Evolutionary conservation across 1,140 invertebrate species (phyloP), one percentile per base, ranked within the genome.

Genomic region (Solenopsis fugax): DNA sequence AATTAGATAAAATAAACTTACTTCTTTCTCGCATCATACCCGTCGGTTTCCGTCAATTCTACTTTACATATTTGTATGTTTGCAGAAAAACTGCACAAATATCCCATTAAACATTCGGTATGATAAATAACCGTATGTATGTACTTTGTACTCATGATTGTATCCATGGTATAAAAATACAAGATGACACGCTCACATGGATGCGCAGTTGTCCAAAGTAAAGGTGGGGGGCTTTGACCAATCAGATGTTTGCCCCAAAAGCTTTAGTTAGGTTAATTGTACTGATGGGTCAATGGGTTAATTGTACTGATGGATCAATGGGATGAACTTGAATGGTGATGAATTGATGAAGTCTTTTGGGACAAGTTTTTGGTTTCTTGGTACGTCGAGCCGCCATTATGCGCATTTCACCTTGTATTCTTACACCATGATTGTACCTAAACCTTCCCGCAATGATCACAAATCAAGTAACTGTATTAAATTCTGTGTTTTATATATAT

Each of bases 101-200:
- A 29, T 73, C 18, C 24, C 64, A 56, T 75, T 7, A 64, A 58
- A 34, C 45, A 75, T 50, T 58, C 56, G 88, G 89, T 90, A 90
- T 89, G 85, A 77, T 21, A 87, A 62, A 34, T 82, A 81, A 81
- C 65, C 60, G n/a, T 81, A 60, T 82, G n/a, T 81, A 60, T 82
- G 65, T 80, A 60, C 12, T 81, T 91, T 91, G 89, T 91, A 91
- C 89, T 91, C 37, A 7, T 77, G 64, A 58, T 91, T 90, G 89
- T 90, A 91, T 77, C 90, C 29, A 29, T 29, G 29, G 29, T 29
- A 2, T 29, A 29, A 29, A 29, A 29, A 29, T 29, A 29, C 29
- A 29, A 29, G 29, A 2, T 29, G 29, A 29, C 29, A 29, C 29
- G 29, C 29, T 29, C 29, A 29, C 29, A 29, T 29, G 29, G 29